Conservation (phyloP, 2,113 vertebrate species). For the Paradisaea rubra region DNA sequence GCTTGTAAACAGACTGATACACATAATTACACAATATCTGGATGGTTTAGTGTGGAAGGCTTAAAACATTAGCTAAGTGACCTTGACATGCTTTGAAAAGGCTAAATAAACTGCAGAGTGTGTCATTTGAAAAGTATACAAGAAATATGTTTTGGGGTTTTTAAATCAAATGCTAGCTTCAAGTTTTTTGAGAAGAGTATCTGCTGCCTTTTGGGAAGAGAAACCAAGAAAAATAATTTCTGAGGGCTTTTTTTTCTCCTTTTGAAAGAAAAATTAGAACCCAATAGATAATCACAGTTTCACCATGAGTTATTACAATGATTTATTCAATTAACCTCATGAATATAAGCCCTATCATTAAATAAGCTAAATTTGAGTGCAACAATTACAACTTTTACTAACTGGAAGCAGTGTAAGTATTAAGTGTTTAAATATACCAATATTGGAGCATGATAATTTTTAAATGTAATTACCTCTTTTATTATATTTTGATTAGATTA, state of each 20-base stretch:
- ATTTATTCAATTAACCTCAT: conserved; percentile 77
- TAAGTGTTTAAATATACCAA: conserved; percentile 72
- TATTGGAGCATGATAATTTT: conserved; percentile 83
- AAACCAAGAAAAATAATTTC: conserved; percentile 46
- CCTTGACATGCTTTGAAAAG: neutral
- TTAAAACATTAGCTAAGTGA: neutral
- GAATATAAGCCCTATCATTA: conserved; percentile 68
- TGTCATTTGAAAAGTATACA: neutral
- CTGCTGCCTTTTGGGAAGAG: conserved; percentile 12
- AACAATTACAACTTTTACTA: conserved; percentile 77
- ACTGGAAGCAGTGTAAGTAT: conserved; percentile 66
- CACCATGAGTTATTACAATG: conserved; percentile 68
- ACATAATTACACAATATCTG: neutral
- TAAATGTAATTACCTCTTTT: conserved; percentile 86
- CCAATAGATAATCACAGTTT: conserved; percentile 67
- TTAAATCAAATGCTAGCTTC: neutral
- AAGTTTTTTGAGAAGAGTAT: neutral
- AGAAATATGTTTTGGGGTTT: neutral
- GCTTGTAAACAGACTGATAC: neutral
- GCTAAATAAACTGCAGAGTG: neutral
- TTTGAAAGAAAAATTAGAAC: conserved; percentile 64
- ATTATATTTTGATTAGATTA: conserved; percentile 96
- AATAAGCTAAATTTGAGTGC: conserved; percentile 70
- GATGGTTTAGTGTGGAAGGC: neutral
- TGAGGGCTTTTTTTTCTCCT: neutral